phyloP scores from a whole-genome alignment of 1,140 invertebrate species.

The Lepidostoma basale region DNA sequence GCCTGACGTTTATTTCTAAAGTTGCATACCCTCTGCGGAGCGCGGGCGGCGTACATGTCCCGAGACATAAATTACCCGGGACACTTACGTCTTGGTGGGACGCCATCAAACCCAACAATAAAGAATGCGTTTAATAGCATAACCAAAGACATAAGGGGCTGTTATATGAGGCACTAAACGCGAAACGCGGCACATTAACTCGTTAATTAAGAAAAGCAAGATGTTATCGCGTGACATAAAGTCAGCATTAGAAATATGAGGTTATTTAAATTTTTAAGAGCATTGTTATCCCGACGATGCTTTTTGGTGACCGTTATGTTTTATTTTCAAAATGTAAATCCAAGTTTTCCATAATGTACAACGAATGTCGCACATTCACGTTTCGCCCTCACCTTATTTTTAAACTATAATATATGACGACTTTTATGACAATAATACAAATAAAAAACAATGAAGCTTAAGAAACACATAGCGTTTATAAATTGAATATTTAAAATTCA shows the following conservation, averaged over 20 bases:
- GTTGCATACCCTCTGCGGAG: neutral
- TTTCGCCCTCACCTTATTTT: no score
- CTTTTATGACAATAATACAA: neutral
- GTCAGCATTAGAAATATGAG: no score
- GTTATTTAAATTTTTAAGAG: no score
- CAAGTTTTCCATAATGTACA: no score
- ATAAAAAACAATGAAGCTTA: neutral
- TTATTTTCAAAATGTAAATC: no score
- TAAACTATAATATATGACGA: no score
- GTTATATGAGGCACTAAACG: neutral
- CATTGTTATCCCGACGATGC: no score
- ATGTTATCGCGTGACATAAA: neutral
- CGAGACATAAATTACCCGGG: conserved; percentile 14
- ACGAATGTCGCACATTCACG: no score
- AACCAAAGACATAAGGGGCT: neutral
- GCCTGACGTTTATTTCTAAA: conserved; percentile 8
- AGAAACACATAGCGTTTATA: no score
- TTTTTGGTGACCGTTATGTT: no score
- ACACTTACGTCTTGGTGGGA: conserved; percentile 22
- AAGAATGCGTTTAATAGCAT: conserved; percentile 16
- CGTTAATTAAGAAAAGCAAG: conserved; percentile 10
- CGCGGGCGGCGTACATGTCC: neutral
- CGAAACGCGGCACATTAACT: conserved; percentile 4
- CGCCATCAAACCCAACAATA: conserved; percentile 20
- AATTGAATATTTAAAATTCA: neutral